Percentiles rank a stretch among this genome's conserved stretches.
Conservation (phyloP, 2,797 vertebrate species). For the Anguilla pacifica region DNA sequence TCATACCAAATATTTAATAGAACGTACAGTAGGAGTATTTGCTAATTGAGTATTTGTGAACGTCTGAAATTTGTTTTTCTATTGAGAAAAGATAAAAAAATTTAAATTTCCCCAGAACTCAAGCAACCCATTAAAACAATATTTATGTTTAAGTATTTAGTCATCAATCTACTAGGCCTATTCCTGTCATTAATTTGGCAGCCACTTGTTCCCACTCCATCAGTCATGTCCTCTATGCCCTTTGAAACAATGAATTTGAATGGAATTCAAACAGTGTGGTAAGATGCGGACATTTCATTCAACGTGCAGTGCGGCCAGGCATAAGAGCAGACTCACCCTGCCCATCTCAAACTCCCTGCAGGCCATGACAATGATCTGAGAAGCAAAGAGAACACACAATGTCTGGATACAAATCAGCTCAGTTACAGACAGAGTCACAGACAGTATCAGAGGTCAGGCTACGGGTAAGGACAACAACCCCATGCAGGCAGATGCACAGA, state of each 20-base stretch:
- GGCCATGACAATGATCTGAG: slow-evolving; percentile 90
- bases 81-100: neutral
- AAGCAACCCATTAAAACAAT: neutral
- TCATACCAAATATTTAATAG: neutral
- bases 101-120: neutral
- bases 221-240: neutral
- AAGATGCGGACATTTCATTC: neutral
- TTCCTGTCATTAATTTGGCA: neutral
- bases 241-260: neutral
- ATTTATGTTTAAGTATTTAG: neutral
- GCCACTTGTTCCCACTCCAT: neutral
- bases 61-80: neutral
- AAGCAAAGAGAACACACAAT: neutral
- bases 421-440: neutral
- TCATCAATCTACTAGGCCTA: neutral
- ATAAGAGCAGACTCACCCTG: slow-evolving; percentile 75
- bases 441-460: neutral
- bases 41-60: neutral
- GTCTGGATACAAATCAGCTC: neutral
- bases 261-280: slow-evolving; percentile 16
- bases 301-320: neutral
- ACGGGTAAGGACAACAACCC: neutral
- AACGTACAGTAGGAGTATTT: neutral
- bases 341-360: slow-evolving; percentile 98
- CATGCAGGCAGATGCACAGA: neutral